Evolutionary conservation across 2,888 invertebrate species (phyloP).

Genomic region (Tinea trinotella): DNA sequence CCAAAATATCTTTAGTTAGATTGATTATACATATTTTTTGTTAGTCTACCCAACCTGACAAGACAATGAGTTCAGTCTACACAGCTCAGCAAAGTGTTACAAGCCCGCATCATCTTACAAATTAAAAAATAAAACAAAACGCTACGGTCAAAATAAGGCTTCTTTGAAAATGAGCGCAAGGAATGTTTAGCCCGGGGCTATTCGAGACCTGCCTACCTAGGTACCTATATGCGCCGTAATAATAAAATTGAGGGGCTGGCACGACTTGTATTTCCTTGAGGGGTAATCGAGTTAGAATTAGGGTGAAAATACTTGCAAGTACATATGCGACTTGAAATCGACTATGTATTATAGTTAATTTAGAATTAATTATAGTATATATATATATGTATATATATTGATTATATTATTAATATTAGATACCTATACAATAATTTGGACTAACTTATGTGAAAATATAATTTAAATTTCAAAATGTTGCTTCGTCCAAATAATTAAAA

Average conservation of each 20-base stretch:
- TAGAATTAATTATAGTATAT: no score
- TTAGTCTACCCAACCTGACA: neutral
- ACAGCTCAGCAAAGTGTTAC: neutral
- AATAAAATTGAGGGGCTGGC: neutral
- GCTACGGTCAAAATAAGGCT: neutral
- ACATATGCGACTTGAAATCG: no score
- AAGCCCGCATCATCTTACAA: neutral
- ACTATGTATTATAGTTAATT: no score
- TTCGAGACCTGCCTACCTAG: neutral
- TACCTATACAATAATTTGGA: no score
- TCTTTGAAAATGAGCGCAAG: conserved; percentile 13
- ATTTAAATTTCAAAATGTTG: no score
- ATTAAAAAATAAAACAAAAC: neutral
- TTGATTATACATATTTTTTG: no score
- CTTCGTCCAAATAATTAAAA: no score
- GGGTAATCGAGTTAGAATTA: neutral
- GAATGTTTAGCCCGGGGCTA: neutral
- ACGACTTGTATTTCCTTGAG: neutral
- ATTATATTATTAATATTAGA: no score
- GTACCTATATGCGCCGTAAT: neutral
- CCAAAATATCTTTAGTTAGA: no score
- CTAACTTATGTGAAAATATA: no score
- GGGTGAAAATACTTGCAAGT: no score
- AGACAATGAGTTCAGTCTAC: neutral
- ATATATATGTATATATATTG: no score